These are phyloP conservation scores for Lophius americanus DNA, from an alignment of 2,797 vertebrate genomes.

Conservation along the genomic window DNA sequence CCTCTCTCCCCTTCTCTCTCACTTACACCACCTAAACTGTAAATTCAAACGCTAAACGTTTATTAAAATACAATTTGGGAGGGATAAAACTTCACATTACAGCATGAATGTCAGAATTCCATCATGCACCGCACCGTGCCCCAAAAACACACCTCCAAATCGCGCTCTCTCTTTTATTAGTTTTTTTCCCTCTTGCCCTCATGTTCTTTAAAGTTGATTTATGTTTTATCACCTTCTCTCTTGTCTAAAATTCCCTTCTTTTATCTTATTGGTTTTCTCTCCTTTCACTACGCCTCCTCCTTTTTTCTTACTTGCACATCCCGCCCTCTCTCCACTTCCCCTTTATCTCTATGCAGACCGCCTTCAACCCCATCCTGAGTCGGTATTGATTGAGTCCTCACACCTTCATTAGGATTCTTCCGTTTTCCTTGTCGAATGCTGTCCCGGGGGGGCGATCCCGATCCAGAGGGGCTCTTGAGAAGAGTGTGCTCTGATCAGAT, in stretches of 20 bases:
- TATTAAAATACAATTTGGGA: no score
- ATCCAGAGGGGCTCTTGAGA: conserved; percentile 50
- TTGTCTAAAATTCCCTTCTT: background rate
- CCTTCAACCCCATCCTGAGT: conserved; percentile 15
- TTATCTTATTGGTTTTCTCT: background rate
- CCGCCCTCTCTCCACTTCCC: background rate
- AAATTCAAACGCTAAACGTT: no score
- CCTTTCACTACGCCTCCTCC: background rate
- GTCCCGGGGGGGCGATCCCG: conserved; percentile 51
- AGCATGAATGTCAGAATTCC: no score
- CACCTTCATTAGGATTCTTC: conserved; percentile 76
- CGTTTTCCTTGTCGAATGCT: conserved; percentile 56
- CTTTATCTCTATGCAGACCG: conserved; percentile 13
- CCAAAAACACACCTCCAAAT: conserved; percentile 11
- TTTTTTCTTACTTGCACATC: background rate
- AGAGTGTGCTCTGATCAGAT: conserved; percentile 39
- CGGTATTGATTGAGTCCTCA: conserved; percentile 71
- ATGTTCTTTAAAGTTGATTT: background rate
- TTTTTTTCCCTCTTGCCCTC: background rate
- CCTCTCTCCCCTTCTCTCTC: conserved; percentile 15
- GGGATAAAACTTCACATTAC: no score
- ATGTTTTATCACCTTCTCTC: background rate
- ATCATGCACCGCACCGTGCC: no score
- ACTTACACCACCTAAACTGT: conserved; percentile 21
- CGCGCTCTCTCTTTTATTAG: conserved; percentile 8